Evolutionary conservation across 2,797 vertebrate genomes (phyloP), one percentile per base, ranked within the genome.

Genomic region (Pampus argenteus): DNA sequence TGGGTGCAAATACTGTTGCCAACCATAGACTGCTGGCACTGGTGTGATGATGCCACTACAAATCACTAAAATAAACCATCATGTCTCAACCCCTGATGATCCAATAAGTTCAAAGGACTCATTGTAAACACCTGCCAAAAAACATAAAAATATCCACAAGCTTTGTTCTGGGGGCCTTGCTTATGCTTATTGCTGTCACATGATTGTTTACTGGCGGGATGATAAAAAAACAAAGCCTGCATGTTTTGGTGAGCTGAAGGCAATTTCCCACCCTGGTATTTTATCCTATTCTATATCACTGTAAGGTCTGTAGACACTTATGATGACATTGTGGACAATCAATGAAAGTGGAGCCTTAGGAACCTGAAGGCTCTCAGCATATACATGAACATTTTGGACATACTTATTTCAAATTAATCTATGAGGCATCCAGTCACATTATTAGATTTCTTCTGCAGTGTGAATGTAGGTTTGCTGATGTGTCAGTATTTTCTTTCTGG

Each of bases 391-490:
- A n/a, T 66, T 60, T 40, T 38, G 36, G 4, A 38, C 23, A 17
- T 55, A 25, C 9, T 10, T 2, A 26, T 45, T 36, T 26, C 6
- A 42, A 47, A 63, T 0, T 31, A 17, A 8, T 42, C 38, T 20
- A 38, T 31, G 10, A 29, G 5, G 3, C n/a, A 23, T 18, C 17
- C 7, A 3, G 6, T 36, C 18, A 28, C 25, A 57, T 51, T 47
- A 50, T 49, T 44, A 51, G 10, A 67, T 18, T 18, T 10, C 34
- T 34, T 61, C 18, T 26, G 44, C n/a, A 40, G 26, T 68, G 42
- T 59, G 13, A 72, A 10, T 36, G 51, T 13, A 61, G 9, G 9
- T 69, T 40, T 65, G 74, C 73, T 86, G 76, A 86, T 36, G 31
- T 28, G 14, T 62, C 71, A 70, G 13, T 49, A 54, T 66, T 72